Conservation (phyloP, 2,113 vertebrate species). For the Ameiurus melas region DNA sequence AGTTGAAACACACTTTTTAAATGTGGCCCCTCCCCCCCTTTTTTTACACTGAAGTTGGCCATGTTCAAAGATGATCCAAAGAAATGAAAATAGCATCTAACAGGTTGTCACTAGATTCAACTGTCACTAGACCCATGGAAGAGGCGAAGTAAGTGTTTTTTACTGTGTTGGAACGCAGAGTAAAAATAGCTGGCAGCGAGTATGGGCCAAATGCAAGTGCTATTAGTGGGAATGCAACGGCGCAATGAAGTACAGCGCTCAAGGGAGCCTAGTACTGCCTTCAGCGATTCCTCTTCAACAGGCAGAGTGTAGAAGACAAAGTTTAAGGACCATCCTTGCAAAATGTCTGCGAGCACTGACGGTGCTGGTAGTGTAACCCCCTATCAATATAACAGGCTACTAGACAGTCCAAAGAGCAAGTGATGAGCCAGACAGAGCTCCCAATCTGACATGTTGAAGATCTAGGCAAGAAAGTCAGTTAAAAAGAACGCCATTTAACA, state of each 20-base stretch:
- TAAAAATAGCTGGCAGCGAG: neutral
- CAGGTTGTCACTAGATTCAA: too few species aligned
- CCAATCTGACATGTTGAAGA: neutral
- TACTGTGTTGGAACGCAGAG: neutral
- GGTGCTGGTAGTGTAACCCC: neutral
- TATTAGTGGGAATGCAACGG: neutral
- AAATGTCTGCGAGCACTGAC: neutral
- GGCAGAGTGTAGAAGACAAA: too few species aligned
- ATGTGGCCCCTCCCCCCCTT: too few species aligned
- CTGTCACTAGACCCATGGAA: neutral
- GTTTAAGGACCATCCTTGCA: neutral
- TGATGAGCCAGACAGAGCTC: neutral
- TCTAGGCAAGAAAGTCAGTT: neutral
- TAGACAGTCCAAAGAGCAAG: neutral
- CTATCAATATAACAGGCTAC: neutral
- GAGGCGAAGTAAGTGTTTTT: neutral
- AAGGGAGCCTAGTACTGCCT: neutral
- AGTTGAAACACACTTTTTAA: too few species aligned
- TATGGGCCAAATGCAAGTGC: neutral
- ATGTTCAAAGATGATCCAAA: too few species aligned
- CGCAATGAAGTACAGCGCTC: neutral
- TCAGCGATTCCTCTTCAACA: neutral
- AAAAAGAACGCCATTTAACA: neutral
- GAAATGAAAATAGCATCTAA: too few species aligned
- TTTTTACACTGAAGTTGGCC: too few species aligned